Percentiles rank a stretch among this genome's conserved stretches.
Conservation (phyloP, 2,888 invertebrate genomes). For the Micropterix aruncella region DNA sequence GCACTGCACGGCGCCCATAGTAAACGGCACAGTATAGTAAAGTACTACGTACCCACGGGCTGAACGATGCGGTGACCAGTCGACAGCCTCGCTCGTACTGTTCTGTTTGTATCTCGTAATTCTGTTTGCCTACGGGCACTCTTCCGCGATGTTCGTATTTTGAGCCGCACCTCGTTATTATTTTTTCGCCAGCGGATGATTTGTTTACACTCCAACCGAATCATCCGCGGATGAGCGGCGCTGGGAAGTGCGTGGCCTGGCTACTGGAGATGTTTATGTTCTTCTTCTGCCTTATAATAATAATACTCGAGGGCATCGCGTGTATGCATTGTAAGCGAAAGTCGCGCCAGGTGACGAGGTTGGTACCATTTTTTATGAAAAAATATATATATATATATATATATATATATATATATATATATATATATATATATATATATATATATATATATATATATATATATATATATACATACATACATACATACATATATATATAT, state of each 20-base stretch:
- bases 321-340: too few species aligned
- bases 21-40: too few species aligned
- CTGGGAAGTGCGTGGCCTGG: background rate
- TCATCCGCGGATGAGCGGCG: background rate
- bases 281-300: background rate
- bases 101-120: background rate
- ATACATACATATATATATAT: background rate
- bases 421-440: background rate
- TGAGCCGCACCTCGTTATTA: background rate
- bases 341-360: too few species aligned
- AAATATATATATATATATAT: background rate
- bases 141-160: too few species aligned
- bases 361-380: too few species aligned
- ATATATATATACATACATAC: background rate
- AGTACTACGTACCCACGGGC: too few species aligned
- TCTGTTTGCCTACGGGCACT: background rate
- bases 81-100: too few species aligned
- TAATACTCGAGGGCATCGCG: too few species aligned
- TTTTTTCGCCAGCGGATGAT: background rate
- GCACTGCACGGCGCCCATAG: too few species aligned
- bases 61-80: too few species aligned
- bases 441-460: background rate
- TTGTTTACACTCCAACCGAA: background rate
- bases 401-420: background rate
- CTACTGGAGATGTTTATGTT: background rate